phyloP scores from a whole-genome alignment of 2,797 vertebrate species.

The Picus viridis region DNA sequence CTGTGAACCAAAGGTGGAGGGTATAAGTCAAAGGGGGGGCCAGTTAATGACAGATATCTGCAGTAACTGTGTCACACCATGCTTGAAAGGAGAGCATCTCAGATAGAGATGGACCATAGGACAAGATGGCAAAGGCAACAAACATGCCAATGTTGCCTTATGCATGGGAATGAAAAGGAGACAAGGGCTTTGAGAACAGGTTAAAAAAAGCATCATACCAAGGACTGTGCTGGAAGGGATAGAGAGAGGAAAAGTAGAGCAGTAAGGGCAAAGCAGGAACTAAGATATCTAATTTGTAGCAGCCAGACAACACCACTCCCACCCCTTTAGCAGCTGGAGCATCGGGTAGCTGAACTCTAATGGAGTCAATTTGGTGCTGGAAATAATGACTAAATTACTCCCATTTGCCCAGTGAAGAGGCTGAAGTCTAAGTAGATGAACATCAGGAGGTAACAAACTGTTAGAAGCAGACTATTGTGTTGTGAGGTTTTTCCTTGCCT shows the following conservation, averaged over 20 bases:
- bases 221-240: neutral
- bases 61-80: rapidly evolving
- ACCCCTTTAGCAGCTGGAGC: conserved; percentile 63
- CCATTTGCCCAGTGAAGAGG: conserved; percentile 66
- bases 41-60: neutral
- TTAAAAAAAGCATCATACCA: neutral
- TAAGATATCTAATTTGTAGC: conserved; percentile 1
- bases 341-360: conserved; percentile 63
- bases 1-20: neutral
- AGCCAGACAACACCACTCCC: conserved; percentile 46
- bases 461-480: neutral
- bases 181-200: neutral
- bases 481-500: conserved; percentile 8
- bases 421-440: conserved; percentile 51
- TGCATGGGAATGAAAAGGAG: neutral
- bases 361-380: conserved; percentile 70
- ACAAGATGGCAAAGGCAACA: neutral
- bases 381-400: conserved; percentile 74
- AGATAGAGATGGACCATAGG: neutral
- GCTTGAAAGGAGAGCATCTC: neutral
- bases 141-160: neutral
- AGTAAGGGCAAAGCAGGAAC: neutral
- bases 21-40: neutral
- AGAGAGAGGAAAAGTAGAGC: neutral
- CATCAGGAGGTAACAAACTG: conserved; percentile 23